Conservation (phyloP, 2,888 invertebrate species). For the Trachelus tabidus region DNA sequence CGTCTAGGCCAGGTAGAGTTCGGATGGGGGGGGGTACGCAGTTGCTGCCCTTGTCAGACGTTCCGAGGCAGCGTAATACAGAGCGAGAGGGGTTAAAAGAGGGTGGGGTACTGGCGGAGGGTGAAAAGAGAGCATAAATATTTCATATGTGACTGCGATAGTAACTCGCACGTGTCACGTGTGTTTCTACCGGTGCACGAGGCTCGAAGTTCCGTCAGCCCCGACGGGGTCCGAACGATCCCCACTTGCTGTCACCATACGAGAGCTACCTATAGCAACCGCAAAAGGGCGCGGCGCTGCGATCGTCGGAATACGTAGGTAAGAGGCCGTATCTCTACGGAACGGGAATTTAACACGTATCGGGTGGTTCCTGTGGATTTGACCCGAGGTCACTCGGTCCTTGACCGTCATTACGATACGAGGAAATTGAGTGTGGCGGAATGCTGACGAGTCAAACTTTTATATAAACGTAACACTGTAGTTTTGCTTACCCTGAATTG, state of each 20-base stretch:
- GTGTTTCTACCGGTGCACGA: background rate
- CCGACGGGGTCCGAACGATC: background rate
- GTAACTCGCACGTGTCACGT: constrained; percentile 34
- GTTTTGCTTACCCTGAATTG: background rate
- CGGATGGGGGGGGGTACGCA: background rate
- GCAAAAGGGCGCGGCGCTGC: background rate
- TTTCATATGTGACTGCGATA: constrained; percentile 39
- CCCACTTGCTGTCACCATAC: background rate
- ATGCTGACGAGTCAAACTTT: background rate
- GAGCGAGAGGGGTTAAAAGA: background rate
- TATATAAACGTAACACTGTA: background rate
- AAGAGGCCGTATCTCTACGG: background rate
- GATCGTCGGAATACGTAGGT: background rate
- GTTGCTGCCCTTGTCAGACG: background rate
- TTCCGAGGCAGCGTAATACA: background rate
- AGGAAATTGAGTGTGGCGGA: background rate
- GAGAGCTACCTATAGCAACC: background rate
- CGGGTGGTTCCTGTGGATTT: background rate
- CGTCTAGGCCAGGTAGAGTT: background rate
- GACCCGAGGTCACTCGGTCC: background rate
- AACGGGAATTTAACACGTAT: background rate
- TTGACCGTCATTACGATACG: background rate
- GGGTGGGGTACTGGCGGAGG: background rate
- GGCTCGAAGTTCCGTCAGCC: background rate
- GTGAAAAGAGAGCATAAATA: constrained; percentile 30